These are phyloP conservation scores for Argyresthia albistria DNA, from an alignment of 2,888 invertebrate species.

Conservation along the genomic window DNA sequence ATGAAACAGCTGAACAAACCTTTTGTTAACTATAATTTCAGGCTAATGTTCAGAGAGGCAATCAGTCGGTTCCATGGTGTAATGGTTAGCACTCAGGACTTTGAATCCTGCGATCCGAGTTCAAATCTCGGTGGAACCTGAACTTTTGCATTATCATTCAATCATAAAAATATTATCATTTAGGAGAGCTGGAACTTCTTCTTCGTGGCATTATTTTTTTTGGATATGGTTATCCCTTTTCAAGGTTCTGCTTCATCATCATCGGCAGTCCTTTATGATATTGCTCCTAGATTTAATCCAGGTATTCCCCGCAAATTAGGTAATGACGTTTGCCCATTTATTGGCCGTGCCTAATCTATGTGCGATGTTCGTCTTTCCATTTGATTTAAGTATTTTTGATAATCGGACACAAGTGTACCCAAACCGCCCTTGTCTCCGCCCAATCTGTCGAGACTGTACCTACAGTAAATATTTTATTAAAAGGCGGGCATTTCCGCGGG, in stretches of 20 bases:
- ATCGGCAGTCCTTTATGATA: neutral
- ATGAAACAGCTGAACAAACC: neutral
- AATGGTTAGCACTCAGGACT: slow-evolving; percentile 78
- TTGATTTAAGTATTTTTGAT: no score
- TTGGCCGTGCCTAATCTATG: no score
- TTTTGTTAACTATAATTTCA: neutral
- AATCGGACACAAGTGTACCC: neutral
- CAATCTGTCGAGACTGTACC: slow-evolving; percentile 8
- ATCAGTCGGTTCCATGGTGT: slow-evolving; percentile 73
- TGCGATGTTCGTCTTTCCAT: no score
- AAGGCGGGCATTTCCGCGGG: slow-evolving; percentile 23
- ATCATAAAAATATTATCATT: neutral
- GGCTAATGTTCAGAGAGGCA: neutral
- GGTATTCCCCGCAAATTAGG: no score
- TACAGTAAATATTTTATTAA: slow-evolving; percentile 54
- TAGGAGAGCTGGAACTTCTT: neutral
- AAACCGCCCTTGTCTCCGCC: slow-evolving; percentile 2
- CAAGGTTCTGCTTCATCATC: neutral
- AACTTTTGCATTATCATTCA: neutral
- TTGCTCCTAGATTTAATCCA: no score
- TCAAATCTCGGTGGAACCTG: slow-evolving; percentile 75
- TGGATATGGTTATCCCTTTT: neutral
- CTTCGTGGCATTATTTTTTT: no score
- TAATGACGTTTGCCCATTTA: no score
- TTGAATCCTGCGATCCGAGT: slow-evolving; percentile 76